Evolutionary conservation across 2,888 invertebrate genomes (phyloP).

Genomic region (Micropterix aruncella): DNA sequence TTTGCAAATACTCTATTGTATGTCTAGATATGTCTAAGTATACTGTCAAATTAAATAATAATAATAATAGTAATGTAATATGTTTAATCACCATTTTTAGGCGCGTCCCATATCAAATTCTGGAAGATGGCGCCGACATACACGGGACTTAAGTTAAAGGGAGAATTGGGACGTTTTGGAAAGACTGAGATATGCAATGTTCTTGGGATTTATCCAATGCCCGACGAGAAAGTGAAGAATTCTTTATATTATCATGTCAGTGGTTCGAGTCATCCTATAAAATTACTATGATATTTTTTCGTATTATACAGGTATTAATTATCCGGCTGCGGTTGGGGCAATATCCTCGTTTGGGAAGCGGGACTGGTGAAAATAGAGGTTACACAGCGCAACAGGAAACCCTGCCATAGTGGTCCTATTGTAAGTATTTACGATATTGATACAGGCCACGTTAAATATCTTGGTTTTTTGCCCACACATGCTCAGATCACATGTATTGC

Average conservation of each 20-base stretch:
- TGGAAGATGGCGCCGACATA: slow-evolving; percentile 91
- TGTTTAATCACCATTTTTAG: slow-evolving; percentile 19
- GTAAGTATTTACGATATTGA: too few species aligned
- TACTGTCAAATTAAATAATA: not conserved
- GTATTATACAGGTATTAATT: slow-evolving; percentile 45
- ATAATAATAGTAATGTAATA: slow-evolving; percentile 4
- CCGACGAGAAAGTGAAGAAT: slow-evolving; percentile 70
- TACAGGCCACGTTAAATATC: too few species aligned
- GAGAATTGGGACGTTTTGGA: slow-evolving; percentile 79
- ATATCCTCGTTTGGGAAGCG: slow-evolving; percentile 83
- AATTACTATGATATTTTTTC: not conserved
- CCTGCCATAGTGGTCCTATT: slow-evolving; percentile 65
- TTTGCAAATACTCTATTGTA: too few species aligned
- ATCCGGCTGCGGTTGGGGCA: slow-evolving; percentile 85
- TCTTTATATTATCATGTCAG: too few species aligned
- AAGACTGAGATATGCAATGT: slow-evolving; percentile 88
- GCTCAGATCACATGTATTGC: too few species aligned
- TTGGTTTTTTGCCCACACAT: too few species aligned
- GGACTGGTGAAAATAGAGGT: slow-evolving; percentile 79
- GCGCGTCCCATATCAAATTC: slow-evolving; percentile 69
- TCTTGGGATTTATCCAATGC: slow-evolving; percentile 68
- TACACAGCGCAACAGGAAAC: slow-evolving; percentile 50
- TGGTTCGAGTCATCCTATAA: too few species aligned
- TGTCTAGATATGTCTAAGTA: not conserved
- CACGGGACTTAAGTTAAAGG: slow-evolving; percentile 80